These are phyloP conservation scores for Paradoxurus hermaphroditus DNA, from an alignment of 2,113 vertebrate genomes.

Conservation along the genomic window DNA sequence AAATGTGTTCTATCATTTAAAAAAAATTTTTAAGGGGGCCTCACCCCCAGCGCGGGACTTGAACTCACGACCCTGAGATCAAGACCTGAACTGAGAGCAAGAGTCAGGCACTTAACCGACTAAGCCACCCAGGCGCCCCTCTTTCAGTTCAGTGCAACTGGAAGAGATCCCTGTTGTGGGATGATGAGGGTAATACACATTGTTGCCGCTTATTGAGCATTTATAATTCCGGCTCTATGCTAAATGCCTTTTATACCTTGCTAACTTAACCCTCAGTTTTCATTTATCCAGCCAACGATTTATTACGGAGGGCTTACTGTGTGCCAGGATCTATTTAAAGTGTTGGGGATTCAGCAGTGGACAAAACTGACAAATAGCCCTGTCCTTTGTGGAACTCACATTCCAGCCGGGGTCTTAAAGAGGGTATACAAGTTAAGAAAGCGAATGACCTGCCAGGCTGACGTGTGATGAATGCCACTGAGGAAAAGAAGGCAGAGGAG, in stretches of 20 bases:
- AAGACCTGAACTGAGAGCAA: too few species aligned
- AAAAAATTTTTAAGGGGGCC: too few species aligned
- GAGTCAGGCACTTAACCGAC: too few species aligned
- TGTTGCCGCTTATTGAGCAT: not conserved
- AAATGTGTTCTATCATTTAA: not conserved
- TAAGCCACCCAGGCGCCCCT: not conserved
- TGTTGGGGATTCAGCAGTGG: not conserved
- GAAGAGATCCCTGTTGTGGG: slow-evolving; percentile 18
- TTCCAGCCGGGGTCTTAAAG: not conserved
- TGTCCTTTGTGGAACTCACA: not conserved
- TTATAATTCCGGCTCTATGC: not conserved
- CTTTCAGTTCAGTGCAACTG: slow-evolving; percentile 32
- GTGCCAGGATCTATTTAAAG: not conserved
- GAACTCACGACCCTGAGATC: too few species aligned
- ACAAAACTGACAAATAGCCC: not conserved
- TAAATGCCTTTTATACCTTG: slow-evolving; percentile 39
- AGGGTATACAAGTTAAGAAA: not conserved
- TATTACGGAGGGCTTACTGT: not conserved
- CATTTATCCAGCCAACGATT: slow-evolving; percentile 7
- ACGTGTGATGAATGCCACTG: not conserved
- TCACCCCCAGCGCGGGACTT: too few species aligned
- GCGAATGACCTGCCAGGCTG: not conserved
- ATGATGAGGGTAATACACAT: slow-evolving; percentile 10
- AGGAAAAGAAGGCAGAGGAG: not conserved
- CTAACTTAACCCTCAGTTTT: slow-evolving; percentile 36